These are phyloP conservation scores for Neotoma lepida DNA, from an alignment of 2,113 vertebrate species.

Conservation along the genomic window DNA sequence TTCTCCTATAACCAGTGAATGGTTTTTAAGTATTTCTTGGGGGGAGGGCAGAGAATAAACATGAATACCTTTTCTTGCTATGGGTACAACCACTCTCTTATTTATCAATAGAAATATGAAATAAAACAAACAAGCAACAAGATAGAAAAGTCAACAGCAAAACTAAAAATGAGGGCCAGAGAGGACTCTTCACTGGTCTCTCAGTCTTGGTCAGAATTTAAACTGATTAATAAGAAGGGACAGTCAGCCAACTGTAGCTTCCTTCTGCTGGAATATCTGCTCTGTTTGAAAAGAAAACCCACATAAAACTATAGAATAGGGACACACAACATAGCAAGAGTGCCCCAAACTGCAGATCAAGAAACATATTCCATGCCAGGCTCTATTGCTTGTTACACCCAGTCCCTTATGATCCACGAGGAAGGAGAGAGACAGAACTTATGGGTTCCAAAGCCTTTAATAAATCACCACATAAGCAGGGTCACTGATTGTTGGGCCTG, in stretches of 20 bases:
- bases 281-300: background rate
- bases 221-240: background rate
- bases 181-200: background rate
- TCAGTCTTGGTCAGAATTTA: background rate
- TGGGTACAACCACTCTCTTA: background rate
- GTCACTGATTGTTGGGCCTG: too few species aligned
- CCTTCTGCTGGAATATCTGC: background rate
- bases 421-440: background rate
- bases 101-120: background rate
- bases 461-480: background rate
- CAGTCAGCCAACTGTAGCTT: background rate
- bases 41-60: background rate
- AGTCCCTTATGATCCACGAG: background rate
- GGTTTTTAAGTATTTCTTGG: background rate
- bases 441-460: background rate
- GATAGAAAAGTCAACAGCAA: background rate
- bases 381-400: background rate
- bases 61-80: background rate
- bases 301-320: background rate
- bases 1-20: background rate
- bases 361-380: background rate
- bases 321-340: background rate
- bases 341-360: background rate
- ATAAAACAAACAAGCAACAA: background rate
- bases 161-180: background rate